Conservation (phyloP, 2,113 vertebrate species). For the Oriolus oriolus region DNA sequence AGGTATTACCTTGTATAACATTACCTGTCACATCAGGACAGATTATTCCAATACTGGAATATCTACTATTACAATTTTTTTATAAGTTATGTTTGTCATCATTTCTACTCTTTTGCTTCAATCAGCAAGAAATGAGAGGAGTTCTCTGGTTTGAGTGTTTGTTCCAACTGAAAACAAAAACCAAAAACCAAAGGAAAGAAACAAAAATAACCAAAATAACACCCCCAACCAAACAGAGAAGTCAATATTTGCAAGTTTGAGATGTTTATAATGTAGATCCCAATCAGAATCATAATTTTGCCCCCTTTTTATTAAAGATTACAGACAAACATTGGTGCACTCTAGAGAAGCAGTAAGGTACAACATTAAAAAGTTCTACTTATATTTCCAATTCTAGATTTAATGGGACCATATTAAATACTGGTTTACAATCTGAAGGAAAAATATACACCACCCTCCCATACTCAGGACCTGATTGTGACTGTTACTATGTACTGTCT, state of each 20-base stretch:
- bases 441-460: background rate
- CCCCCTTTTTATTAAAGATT: background rate
- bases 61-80: background rate
- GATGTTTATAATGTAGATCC: fast-evolving
- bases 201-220: too few relatives aligned
- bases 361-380: background rate
- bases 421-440: background rate
- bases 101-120: background rate
- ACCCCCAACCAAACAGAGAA: background rate
- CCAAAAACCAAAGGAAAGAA: background rate
- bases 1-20: background rate
- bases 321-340: background rate
- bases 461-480: background rate
- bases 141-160: background rate
- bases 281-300: background rate
- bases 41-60: background rate
- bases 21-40: background rate
- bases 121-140: background rate
- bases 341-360: background rate
- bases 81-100: background rate
- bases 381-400: background rate
- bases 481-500: background rate
- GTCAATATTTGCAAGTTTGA: background rate
- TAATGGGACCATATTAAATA: background rate
- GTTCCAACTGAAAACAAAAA: background rate